Conservation (phyloP, 2,113 vertebrate species). For the Hippolais icterina region DNA sequence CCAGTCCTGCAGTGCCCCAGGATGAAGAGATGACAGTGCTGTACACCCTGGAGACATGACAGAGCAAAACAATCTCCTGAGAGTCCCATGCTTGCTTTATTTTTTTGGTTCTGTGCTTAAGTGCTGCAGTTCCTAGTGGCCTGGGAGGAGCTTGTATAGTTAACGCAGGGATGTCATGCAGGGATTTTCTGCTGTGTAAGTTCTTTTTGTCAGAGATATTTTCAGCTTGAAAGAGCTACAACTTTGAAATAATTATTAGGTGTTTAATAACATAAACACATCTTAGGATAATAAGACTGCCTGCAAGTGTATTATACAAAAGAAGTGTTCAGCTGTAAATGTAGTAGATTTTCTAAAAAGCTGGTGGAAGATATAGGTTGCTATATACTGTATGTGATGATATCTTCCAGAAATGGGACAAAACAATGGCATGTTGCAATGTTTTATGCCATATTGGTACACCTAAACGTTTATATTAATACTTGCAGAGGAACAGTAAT, state of each 20-base stretch:
- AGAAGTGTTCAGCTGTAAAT: neutral
- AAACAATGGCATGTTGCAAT: neutral
- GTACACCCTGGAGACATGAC: neutral
- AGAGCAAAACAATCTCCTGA: neutral
- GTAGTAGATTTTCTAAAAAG: neutral
- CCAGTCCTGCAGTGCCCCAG: neutral
- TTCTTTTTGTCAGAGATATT: neutral
- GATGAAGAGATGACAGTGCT: neutral
- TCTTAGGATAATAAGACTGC: neutral
- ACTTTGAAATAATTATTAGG: neutral
- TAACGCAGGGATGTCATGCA: neutral
- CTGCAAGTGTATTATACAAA: neutral
- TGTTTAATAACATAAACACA: neutral
- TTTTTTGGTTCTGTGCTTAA: neutral
- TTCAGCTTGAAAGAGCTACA: neutral
- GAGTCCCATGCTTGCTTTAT: neutral
- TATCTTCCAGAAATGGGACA: neutral
- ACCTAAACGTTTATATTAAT: neutral
- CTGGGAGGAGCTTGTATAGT: neutral
- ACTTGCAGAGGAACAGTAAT: neutral
- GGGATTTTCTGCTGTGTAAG: neutral
- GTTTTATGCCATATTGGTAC: neutral
- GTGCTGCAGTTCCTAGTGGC: neutral
- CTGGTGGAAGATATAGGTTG: neutral
- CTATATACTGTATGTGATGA: neutral